phyloP scores from a whole-genome alignment of 2,888 invertebrate species.

The Hypena proboscidalis region DNA sequence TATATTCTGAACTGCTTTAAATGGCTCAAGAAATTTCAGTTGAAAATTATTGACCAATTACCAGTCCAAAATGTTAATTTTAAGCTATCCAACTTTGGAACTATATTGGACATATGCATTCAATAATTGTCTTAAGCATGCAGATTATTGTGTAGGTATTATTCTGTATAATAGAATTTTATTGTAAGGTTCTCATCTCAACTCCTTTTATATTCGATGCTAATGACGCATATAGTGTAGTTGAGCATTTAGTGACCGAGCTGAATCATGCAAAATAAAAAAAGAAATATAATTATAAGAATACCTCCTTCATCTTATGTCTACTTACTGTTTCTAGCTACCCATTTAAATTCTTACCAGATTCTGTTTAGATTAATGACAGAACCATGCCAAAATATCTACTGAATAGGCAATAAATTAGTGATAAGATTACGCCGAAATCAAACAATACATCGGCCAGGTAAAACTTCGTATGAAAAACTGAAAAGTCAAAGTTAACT shows the following conservation, averaged over 20 bases:
- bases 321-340: slow-evolving; percentile 8
- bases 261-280: slow-evolving; percentile 7
- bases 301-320: background rate
- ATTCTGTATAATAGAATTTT: too few species aligned
- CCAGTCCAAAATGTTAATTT: too few species aligned
- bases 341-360: slow-evolving; percentile 36
- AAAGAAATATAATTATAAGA: background rate
- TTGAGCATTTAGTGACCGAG: background rate
- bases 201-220: slow-evolving; percentile 2
- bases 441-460: slow-evolving; percentile 57
- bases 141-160: too few species aligned
- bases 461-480: slow-evolving; percentile 49
- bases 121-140: too few species aligned
- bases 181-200: too few species aligned
- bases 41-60: too few species aligned
- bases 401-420: slow-evolving; percentile 29
- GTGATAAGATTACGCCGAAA: slow-evolving; percentile 60
- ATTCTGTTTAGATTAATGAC: slow-evolving; percentile 34
- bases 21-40: too few species aligned
- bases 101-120: too few species aligned
- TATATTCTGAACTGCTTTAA: too few species aligned
- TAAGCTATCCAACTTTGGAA: too few species aligned
- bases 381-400: slow-evolving; percentile 36
- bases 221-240: slow-evolving; percentile 10
- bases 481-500: slow-evolving; percentile 48